Conservation (phyloP, 2,888 invertebrate genomes). For the Epicampocera succincta region DNA sequence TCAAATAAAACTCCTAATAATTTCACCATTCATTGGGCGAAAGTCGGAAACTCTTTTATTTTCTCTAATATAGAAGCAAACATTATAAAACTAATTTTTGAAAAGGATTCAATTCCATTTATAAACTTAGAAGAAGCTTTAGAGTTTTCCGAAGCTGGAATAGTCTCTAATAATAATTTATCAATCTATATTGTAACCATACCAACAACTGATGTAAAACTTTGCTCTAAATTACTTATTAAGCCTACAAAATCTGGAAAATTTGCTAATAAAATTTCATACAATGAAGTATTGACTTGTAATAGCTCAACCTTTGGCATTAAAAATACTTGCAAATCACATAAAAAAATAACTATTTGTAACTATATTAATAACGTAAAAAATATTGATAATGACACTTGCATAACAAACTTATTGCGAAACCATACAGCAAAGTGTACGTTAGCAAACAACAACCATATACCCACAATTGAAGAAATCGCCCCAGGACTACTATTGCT, state of each 20-base stretch:
- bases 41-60: constrained; percentile 54
- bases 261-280: constrained; percentile 40
- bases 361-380: too few relatives aligned
- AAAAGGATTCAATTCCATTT: constrained; percentile 63
- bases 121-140: constrained; percentile 68
- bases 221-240: constrained; percentile 51
- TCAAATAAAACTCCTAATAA: too few relatives aligned
- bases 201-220: constrained; percentile 47
- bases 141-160: constrained; percentile 40
- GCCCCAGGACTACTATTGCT: too few relatives aligned
- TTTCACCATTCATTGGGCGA: too few relatives aligned
- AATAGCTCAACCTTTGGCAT: constrained; percentile 34
- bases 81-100: constrained; percentile 56
- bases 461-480: too few relatives aligned
- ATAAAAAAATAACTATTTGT: constrained; percentile 46
- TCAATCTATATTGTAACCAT: constrained; percentile 50
- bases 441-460: too few relatives aligned
- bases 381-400: too few relatives aligned
- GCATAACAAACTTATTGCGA: too few relatives aligned
- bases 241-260: constrained; percentile 32
- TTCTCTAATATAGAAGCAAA: constrained; percentile 64
- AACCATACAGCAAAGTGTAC: too few relatives aligned
- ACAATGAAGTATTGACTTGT: constrained; percentile 42
- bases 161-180: constrained; percentile 56
- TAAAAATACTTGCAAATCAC: neutral